Base-by-base conservation (phyloP, 2,888 invertebrate genomes). In the Nipponacmea schrenckii region DNA sequence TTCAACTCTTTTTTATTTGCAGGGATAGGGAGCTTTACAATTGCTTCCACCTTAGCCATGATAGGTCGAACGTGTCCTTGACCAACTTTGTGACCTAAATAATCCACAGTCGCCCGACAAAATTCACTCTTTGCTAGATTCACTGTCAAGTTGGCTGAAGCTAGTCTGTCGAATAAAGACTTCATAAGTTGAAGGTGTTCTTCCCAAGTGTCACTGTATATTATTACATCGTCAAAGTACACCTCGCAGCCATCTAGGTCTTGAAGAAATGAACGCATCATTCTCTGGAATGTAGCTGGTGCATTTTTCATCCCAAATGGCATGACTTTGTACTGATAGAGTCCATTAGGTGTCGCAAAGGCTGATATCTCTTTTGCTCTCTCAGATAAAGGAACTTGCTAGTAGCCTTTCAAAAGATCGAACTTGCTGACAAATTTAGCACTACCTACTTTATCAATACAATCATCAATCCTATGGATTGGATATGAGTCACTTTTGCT, bases 61-160 rank as follows among this genome's bases (percentile, higher is more conserved):
- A 73, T 46, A 12, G 73, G 75, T 74, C 67, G 73, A 0, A 76
- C 72, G 46, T 78, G 71, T 62, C 77, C 78, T n/a, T 71, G 69
- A 27, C 74, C 77, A 26, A 78, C 74, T 24, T 69, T 68, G 71
- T 80, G 76, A n/a, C 80, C 77, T 24, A 77, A 63, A 67, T 71
- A 77, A 26, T 68, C 75, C 20, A 79, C 71, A 44, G 24, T 48
- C 7, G 64, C 67, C 24, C 64, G n/a, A 24, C 48, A 10, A 62
- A 70, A 73, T 14, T 73, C 73, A 66, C 72, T 66, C 20, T 70
- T 74, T 2, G 1, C 48, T 27, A 70, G 44, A 44, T 68, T 74
- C 4, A 70, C 48, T 1, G 66, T 70, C 27, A 74, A 56, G 7
- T 66, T 67, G 8, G 64, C 64, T 26, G 48, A 31, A 7, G 20